These are phyloP conservation scores for Pipa parva DNA, from an alignment of 2,113 vertebrate genomes.

Conservation along the genomic window DNA sequence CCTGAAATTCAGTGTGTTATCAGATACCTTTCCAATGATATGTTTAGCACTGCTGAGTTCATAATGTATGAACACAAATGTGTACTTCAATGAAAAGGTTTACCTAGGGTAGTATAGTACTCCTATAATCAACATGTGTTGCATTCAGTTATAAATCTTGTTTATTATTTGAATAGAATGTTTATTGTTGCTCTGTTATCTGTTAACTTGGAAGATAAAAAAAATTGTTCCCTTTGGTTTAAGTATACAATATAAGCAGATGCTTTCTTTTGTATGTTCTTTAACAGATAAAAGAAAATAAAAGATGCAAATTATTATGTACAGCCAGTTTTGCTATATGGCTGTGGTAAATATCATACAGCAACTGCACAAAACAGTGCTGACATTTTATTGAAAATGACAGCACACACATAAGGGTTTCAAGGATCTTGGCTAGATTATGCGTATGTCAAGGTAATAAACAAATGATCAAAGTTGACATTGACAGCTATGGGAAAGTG, in stretches of 20 bases:
- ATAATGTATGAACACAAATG: too few species aligned
- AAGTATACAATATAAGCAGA: not conserved
- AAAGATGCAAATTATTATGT: constrained; percentile 1
- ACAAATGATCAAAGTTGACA: constrained; percentile 54
- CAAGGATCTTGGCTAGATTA: constrained; percentile 47
- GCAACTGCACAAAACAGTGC: constrained; percentile 26
- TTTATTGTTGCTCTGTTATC: too few species aligned
- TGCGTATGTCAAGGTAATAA: constrained; percentile 48
- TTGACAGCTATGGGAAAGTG: constrained; percentile 53
- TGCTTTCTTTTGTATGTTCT: not conserved
- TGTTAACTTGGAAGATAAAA: too few species aligned
- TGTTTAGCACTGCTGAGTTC: too few species aligned
- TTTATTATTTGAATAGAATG: too few species aligned
- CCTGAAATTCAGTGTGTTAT: too few species aligned
- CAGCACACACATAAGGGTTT: constrained; percentile 47
- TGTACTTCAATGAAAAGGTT: too few species aligned
- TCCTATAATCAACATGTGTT: too few species aligned
- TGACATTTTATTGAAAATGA: constrained; percentile 42
- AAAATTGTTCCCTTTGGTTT: too few species aligned
- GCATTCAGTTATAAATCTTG: too few species aligned
- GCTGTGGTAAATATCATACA: constrained; percentile 14
- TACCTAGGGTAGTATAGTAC: too few species aligned
- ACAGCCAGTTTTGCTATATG: constrained; percentile 1
- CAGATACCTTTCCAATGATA: too few species aligned
- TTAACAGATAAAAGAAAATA: not conserved